Evolutionary conservation across 2,113 vertebrate genomes (phyloP), one percentile per base, ranked within the genome.

Genomic region (Paraplagusia blochii): DNA sequence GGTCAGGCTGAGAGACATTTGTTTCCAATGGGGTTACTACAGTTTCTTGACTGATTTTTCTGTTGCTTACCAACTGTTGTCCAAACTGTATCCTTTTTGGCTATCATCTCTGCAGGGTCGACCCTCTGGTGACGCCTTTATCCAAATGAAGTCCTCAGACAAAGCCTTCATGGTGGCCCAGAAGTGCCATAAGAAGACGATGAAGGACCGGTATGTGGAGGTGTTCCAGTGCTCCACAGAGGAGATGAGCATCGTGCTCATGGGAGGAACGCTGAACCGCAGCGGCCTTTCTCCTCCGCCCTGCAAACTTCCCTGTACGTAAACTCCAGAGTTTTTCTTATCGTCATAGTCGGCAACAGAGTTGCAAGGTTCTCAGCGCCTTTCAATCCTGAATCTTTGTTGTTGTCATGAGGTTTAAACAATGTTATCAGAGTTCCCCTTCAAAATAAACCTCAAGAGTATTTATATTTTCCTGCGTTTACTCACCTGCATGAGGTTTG

Each of bases 181-280:
- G 82, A 94, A 95, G 76, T 98, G 96, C 82, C 96, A 98, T 80
- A 98, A 98, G 85, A 96, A 97, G 87, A 93, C 94, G 69, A 97
- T 98, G 96, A 96, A 96, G 90, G 95, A 98, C 72, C 94, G 96
- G 50, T 98, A 98, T 0, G 95, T 98, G 29, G 96, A 98, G 88
- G 96, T 98, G 74, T 97, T 98, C 79, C 94, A 97, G 85, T 98
- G 96, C 82, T 98, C 96, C 53, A 94, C 94, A 54, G 95, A 98
- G 85, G 96, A 98, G 87, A 98, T 98, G 95, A 98, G 94, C 88
- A 95, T 95, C 54, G 95, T 98, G 79, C 91, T 98, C 88, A 96
- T 98, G 94, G 96, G 96, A 79, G 96, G 95, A 78, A 93, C 95
- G 46, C 87, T 98, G 88, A 95, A 95, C 84, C 95, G 95, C 88